These are phyloP conservation scores for Anoplophora glabripennis DNA, from an alignment of 1,140 invertebrate species.

Conservation along the genomic window DNA sequence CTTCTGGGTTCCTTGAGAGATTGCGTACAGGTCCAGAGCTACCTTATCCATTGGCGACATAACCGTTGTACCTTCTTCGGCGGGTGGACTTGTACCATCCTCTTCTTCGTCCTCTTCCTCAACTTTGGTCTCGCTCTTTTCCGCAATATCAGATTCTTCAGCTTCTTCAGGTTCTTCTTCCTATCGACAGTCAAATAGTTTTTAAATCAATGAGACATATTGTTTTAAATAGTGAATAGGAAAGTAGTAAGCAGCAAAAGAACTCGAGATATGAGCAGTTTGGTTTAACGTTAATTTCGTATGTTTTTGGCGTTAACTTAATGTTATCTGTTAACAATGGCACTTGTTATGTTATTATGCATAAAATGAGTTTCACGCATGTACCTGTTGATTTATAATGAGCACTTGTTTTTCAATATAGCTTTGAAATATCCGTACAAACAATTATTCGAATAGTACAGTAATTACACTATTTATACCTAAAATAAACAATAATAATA, in stretches of 20 bases:
- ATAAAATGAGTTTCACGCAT: too few relatives aligned
- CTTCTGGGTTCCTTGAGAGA: conserved; percentile 71
- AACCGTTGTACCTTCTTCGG: conserved; percentile 54
- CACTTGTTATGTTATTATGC: too few relatives aligned
- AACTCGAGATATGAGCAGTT: background rate
- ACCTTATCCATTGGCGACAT: conserved; percentile 75
- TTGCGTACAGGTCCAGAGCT: conserved; percentile 75
- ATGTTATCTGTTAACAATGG: too few relatives aligned
- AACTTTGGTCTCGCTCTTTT: conserved; percentile 45
- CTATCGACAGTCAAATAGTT: background rate
- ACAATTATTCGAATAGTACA: too few relatives aligned
- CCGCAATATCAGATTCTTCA: too few relatives aligned
- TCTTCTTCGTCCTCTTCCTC: conserved; percentile 50
- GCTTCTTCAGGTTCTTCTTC: conserved; percentile 27
- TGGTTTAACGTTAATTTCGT: background rate
- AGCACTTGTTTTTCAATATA: too few relatives aligned
- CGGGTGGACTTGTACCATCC: conserved; percentile 2
- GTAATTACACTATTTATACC: too few relatives aligned
- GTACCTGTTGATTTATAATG: too few relatives aligned
- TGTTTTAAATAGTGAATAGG: background rate
- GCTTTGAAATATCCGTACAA: too few relatives aligned
- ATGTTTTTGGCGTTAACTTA: background rate
- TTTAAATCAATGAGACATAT: background rate
- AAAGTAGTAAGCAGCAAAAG: background rate
- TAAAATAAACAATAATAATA: too few relatives aligned